Evolutionary conservation across 2,888 invertebrate species (phyloP), one percentile per base, ranked within the genome.

Genomic region (Philereme vetulata): DNA sequence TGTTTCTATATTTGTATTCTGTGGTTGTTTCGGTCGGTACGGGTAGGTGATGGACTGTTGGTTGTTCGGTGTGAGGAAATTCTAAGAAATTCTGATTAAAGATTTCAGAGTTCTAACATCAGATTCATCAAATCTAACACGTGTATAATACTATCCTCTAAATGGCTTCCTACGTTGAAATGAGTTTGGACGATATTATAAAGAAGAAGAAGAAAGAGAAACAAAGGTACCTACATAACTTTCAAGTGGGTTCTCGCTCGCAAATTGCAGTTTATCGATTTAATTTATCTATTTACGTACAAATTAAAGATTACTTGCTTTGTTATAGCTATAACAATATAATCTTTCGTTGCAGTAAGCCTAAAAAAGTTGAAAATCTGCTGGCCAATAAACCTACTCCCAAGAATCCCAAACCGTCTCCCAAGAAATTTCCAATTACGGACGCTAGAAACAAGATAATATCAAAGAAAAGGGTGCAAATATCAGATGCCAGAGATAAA

Each of bases 371-470:
- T 45, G 51, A 62, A 56, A 71, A 64, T 33, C 65, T 63, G 35
- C 79, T 72, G 64, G 62, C 60, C 34, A 79, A 64, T 63, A 72
- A 72, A 53, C 45, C 46, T 21, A 21, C 21, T 8, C 32, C 38
- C 35, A 69, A 56, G 43, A 56, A 64, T 35, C 59, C 65, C 35
- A 33, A 64, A 10, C 61, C 62, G 34, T 64, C 64, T 42, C 67
- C 7, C 32, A 66, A 66, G 48, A 78, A 76, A 59, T 46, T 73
- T 21, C 74, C 76, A 46, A 68, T 93, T 36, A 84, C 88, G 4
- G 97, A 97, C 91, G 97, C 96, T 11, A 93, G 97, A 51, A 94
- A 95, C 68, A 96, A 95, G 85, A 95, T 97, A 44, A 95, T 96
- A 68, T 94, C 95, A 50, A 96, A 96, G 75, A 96, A 96, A 78